A percentile compares a stretch with the other conserved stretches of the same genome.
Conservation (phyloP, 2,797 vertebrate species). For the Arremon brunneinucha region DNA sequence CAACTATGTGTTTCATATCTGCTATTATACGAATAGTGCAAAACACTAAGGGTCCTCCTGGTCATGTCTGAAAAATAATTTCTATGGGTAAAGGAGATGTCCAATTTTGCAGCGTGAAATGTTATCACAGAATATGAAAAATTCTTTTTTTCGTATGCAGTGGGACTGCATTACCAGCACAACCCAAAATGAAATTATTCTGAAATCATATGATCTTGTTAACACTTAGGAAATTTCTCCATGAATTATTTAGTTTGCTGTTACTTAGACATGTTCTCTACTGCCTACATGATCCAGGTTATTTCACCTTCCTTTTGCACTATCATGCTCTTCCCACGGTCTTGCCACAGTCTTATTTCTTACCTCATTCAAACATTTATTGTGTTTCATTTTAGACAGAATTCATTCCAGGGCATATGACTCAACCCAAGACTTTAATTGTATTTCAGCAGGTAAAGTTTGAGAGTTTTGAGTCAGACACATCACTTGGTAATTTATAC, state of each 20-base stretch:
- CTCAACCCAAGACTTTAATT: neutral
- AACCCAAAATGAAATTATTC: neutral
- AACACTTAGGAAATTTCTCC: neutral
- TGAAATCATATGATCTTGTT: neutral
- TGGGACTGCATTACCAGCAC: neutral
- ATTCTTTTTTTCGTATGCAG: neutral
- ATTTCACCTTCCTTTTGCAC: neutral
- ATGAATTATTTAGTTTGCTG: slow-evolving; percentile 27
- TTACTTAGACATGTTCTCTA: neutral
- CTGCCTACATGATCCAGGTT: neutral
- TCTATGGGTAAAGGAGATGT: neutral
- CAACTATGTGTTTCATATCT: neutral
- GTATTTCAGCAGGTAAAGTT: neutral
- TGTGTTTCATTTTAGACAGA: neutral
- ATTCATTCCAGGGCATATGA: neutral
- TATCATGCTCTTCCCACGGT: neutral
- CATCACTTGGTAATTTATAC: neutral
- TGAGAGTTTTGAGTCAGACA: neutral
- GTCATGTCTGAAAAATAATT: neutral
- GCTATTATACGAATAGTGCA: neutral
- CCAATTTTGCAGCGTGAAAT: neutral
- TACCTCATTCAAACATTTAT: neutral
- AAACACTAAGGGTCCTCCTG: neutral
- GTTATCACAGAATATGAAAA: neutral
- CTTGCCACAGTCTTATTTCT: neutral